A percentile compares a stretch with the other conserved stretches of the same genome.
These are phyloP conservation scores for Nettapus auritus DNA, from an alignment of 2,113 vertebrate species.

Conservation along the genomic window DNA sequence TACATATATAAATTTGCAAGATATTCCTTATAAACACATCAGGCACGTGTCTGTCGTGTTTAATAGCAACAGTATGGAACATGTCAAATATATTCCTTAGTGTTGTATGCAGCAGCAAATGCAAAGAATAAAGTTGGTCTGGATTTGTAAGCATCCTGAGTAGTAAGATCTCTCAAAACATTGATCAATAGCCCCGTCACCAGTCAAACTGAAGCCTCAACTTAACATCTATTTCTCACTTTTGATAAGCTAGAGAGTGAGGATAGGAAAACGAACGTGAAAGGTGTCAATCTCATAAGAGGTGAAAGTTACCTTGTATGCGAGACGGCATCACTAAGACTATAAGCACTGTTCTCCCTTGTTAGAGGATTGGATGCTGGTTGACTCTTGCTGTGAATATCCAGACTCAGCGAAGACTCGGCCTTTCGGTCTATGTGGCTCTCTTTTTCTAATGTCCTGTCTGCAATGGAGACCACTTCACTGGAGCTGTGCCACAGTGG, in stretches of 20 bases:
- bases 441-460: constrained; percentile 83
- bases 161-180: not conserved
- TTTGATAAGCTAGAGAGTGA: not conserved
- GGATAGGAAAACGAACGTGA: not conserved
- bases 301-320: constrained; percentile 85
- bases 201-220: not conserved
- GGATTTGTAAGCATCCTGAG: not conserved
- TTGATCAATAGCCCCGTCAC: not conserved
- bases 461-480: constrained; percentile 86
- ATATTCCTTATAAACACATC: not conserved
- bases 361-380: constrained; percentile 83
- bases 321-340: constrained; percentile 86
- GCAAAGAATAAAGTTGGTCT: not conserved
- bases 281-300: not conserved
- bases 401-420: constrained; percentile 81
- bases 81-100: not conserved
- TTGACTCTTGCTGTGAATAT: constrained; percentile 83
- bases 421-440: constrained; percentile 80
- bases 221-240: not conserved
- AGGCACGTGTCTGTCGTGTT: not conserved
- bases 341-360: constrained; percentile 90
- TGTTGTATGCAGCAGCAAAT: not conserved
- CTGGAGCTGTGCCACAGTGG: constrained; percentile 92
- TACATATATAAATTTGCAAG: not conserved
- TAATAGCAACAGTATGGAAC: not conserved